These are phyloP conservation scores for Phengaris alcon DNA, from an alignment of 2,888 invertebrate species.

Conservation along the genomic window DNA sequence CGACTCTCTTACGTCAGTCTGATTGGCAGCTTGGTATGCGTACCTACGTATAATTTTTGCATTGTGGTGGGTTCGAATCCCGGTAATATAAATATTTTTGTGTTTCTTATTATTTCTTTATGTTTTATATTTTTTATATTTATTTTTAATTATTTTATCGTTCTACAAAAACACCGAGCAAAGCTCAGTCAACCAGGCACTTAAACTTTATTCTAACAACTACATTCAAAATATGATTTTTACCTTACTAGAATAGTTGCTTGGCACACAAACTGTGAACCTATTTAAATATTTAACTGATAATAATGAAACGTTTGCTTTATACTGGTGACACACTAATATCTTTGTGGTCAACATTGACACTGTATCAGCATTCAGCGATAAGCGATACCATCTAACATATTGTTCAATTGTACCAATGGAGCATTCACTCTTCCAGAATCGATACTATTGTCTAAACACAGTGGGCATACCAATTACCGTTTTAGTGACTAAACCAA, in stretches of 20 bases:
- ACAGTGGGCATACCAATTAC: neutral
- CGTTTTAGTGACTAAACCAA: neutral
- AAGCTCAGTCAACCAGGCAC: neutral
- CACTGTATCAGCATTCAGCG: neutral
- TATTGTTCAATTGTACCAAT: neutral
- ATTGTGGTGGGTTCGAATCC: too few relatives aligned
- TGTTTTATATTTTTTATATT: too few relatives aligned
- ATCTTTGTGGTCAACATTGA: neutral
- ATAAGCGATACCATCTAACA: neutral
- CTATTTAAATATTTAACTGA: neutral
- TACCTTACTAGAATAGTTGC: neutral
- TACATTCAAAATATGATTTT: neutral
- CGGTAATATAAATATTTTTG: too few relatives aligned
- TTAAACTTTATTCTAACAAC: neutral
- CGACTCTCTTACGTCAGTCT: too few relatives aligned
- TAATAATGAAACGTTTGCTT: neutral
- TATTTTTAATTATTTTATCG: too few relatives aligned
- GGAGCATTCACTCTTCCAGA: neutral
- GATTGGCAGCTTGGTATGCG: too few relatives aligned
- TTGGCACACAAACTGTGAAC: neutral
- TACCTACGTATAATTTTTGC: too few relatives aligned
- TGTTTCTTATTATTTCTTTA: too few relatives aligned
- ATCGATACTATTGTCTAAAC: neutral
- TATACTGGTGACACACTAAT: neutral
- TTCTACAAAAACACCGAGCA: too few relatives aligned